Evolutionary conservation across 2,113 vertebrate species (phyloP).

Genomic region (Gallinago media): DNA sequence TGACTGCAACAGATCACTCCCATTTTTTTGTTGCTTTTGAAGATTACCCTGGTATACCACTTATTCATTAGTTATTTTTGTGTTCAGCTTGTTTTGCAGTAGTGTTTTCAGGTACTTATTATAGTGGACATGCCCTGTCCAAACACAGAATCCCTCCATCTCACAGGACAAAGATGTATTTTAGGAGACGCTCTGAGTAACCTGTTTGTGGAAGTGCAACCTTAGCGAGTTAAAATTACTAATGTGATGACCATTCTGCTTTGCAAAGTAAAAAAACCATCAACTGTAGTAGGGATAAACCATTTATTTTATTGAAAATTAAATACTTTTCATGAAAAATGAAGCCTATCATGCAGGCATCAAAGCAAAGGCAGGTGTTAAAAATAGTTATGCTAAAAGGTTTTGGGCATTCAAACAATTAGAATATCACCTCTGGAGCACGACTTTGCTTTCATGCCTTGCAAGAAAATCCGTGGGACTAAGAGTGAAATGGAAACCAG

Average conservation of each 20-base stretch:
- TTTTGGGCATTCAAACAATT: constrained; percentile 7
- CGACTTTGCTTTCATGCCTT: background rate
- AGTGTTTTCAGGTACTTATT: background rate
- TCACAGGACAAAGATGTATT: background rate
- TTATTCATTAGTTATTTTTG: background rate
- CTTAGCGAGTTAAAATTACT: background rate
- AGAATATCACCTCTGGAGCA: background rate
- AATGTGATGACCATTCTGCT: background rate
- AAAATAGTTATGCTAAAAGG: background rate
- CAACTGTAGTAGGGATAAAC: background rate
- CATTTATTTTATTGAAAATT: background rate
- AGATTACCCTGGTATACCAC: background rate
- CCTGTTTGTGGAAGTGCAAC: fast-evolving
- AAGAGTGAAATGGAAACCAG: constrained; percentile 16
- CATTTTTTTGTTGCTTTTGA: background rate
- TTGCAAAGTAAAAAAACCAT: background rate
- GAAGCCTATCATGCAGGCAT: background rate
- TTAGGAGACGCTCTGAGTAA: background rate
- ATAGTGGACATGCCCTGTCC: background rate
- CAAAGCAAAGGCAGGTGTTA: background rate
- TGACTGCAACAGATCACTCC: background rate
- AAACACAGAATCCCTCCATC: background rate
- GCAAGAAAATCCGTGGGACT: background rate
- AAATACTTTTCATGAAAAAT: background rate
- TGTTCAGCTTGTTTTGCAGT: background rate